Base-by-base conservation (phyloP, 2,888 invertebrate genomes). In the Teleogryllus oceanicus region DNA sequence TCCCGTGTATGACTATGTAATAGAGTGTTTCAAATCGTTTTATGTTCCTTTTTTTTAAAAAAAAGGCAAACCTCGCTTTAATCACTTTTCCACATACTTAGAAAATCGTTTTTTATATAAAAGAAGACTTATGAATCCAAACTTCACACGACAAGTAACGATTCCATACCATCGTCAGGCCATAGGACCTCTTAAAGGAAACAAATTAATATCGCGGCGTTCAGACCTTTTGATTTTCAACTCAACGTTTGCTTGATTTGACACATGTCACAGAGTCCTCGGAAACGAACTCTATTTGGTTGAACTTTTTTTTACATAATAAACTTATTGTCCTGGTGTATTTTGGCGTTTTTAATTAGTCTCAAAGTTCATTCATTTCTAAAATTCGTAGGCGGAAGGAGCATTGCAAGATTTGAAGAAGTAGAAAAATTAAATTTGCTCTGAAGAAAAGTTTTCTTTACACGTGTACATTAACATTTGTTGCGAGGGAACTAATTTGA, bases 11-110 rank as follows among this genome's bases (percentile, higher is more conserved):
- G 62, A 62, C 62, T 62, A 62, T 62, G 62, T 62, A 62, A 18
- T 62, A 62, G n/a, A 12, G 62, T 62, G 62, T 62, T 62, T 62
- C n/a, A 62, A n/a, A 62, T 62, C 62, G n/a, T 62, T 62, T 62
- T 18, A 18, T 62, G 13, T 62, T 62, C 62, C 62, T 62, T n/a
- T 62, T 62, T 62, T 62, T 18, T 12, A 37, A 37, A 37, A 8
- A 21, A n/a, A 62, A 62, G 62, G 62, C 62, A 18, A 62, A 62
- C 16, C 13, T 37, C 37, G 4, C 37, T 62, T 62, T 62, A 62
- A 62, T n/a, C 62, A 62, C 62, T 62, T 62, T 62, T 62, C 62
- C n/a, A 8, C 62, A 62, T 62, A 8, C 62, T 62, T 62, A 18
- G 62, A 62, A 62, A n/a, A 62, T 18, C 37, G 37, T 37, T 37